phyloP scores from a whole-genome alignment of 2,113 vertebrate species.

The Myiozetetes cayanensis region DNA sequence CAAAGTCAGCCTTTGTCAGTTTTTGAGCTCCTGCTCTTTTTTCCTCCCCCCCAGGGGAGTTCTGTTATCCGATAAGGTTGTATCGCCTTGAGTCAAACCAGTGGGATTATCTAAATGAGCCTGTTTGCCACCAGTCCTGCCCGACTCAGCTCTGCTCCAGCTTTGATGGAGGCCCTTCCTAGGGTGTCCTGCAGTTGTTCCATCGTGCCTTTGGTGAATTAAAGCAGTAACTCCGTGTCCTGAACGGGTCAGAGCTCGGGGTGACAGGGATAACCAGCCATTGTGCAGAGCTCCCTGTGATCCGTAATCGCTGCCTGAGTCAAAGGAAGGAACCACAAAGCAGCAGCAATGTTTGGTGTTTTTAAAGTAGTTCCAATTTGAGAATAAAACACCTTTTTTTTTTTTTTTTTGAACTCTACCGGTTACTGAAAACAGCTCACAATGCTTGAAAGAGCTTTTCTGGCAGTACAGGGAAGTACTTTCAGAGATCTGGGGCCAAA shows the following conservation, averaged over 20 bases:
- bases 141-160: fast-evolving
- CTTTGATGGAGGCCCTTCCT: background rate
- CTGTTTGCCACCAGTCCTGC: background rate
- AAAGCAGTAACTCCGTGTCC: background rate
- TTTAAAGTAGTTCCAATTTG: background rate
- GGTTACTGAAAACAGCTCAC: background rate
- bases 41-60: background rate
- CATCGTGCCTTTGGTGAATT: background rate
- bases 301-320: background rate
- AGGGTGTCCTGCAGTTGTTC: background rate
- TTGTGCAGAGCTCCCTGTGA: background rate
- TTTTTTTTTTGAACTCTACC: background rate
- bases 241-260: background rate
- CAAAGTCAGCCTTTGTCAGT: background rate
- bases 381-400: background rate
- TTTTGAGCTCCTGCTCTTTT: background rate
- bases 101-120: background rate
- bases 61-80: background rate
- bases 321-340: constrained; percentile 9
- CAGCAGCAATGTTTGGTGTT: background rate
- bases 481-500: background rate
- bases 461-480: background rate
- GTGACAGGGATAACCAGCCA: background rate
- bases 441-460: constrained; percentile 13
- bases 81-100: background rate